phyloP scores from a whole-genome alignment of 2,888 invertebrate genomes.

The Horisme vitalbata region DNA sequence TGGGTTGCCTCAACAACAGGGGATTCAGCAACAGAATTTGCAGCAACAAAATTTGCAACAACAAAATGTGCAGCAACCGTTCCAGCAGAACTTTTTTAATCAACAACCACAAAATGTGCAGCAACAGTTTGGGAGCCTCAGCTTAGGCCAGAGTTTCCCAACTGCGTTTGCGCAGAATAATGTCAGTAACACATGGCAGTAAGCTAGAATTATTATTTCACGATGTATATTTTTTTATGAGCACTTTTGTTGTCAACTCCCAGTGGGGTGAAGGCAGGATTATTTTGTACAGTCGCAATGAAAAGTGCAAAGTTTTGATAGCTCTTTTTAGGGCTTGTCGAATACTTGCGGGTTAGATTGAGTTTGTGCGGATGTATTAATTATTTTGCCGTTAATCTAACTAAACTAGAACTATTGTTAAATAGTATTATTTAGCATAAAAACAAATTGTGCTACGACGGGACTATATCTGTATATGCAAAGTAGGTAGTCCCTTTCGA shows the following conservation, averaged over 20 bases:
- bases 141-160: slow-evolving; percentile 70
- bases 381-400: no score
- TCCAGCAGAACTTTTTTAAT: slow-evolving; percentile 44
- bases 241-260: slow-evolving; percentile 13
- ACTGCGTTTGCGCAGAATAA: slow-evolving; percentile 66
- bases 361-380: no score
- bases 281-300: slow-evolving; percentile 3
- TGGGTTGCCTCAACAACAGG: slow-evolving; percentile 40
- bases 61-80: slow-evolving; percentile 36
- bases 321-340: no score
- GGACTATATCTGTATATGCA: no score
- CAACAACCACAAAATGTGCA: slow-evolving; percentile 53
- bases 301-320: not conserved
- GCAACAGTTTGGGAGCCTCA: slow-evolving; percentile 69
- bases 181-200: slow-evolving; percentile 76
- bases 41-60: slow-evolving; percentile 30
- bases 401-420: no score
- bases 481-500: no score
- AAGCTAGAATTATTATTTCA: slow-evolving; percentile 26
- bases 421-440: no score
- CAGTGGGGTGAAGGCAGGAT: not conserved
- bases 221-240: slow-evolving; percentile 23
- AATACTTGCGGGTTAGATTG: no score
- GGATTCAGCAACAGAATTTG: slow-evolving; percentile 46
- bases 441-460: no score